These are phyloP conservation scores for Acomys russatus DNA, from an alignment of 2,797 vertebrate species.

Conservation along the genomic window DNA sequence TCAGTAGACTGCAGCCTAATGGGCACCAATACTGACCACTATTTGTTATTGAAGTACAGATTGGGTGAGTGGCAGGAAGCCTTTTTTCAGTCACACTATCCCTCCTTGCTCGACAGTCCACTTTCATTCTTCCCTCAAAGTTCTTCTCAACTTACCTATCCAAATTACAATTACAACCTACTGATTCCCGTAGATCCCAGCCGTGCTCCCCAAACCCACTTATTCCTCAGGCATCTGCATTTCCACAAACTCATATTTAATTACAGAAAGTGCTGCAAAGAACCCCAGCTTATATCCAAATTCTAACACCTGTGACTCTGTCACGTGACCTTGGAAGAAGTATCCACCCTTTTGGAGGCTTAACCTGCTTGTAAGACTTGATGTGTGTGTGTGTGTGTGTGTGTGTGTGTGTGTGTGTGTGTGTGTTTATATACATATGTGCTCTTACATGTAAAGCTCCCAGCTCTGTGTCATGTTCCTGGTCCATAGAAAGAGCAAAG, in stretches of 20 bases:
- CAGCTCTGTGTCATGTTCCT: not conserved
- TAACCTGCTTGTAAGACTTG: not conserved
- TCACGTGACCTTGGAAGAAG: not conserved
- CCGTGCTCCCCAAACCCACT: not conserved
- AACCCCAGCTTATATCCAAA: not conserved
- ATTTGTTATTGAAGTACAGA: not conserved
- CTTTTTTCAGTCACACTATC: not conserved
- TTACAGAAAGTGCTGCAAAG: slow-evolving; percentile 6
- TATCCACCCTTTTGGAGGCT: not conserved
- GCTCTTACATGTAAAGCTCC: not conserved
- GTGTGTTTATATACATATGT: too few species aligned
- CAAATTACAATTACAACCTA: not conserved
- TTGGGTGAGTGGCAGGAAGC: not conserved
- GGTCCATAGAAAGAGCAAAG: not conserved
- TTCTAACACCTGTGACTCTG: not conserved
- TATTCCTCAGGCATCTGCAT: not conserved
- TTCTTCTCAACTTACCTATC: not conserved
- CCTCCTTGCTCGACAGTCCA: not conserved
- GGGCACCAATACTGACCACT: not conserved
- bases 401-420: too few species aligned
- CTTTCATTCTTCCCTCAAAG: slow-evolving; percentile 16
- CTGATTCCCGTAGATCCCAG: not conserved
- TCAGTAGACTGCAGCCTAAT: not conserved
- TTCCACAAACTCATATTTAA: not conserved
- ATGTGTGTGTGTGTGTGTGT: too few species aligned